A percentile compares a stretch with the other conserved stretches of the same genome.
phyloP scores from a whole-genome alignment of 1,140 invertebrate genomes.

The Parapsyche elsis region DNA sequence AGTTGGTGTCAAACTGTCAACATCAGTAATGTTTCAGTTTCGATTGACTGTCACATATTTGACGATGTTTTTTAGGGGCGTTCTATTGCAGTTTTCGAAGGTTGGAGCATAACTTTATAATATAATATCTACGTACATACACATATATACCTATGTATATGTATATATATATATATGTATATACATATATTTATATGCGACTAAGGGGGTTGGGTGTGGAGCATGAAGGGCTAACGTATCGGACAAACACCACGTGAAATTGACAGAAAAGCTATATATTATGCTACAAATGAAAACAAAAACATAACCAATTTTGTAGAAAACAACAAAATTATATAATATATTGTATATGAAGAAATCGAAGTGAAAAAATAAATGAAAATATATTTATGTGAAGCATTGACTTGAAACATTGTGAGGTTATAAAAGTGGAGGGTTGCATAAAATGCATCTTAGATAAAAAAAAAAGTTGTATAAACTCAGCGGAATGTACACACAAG shows the following conservation, averaged over 20 bases:
- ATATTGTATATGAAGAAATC: too few species aligned
- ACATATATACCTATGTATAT: neutral
- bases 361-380: too few species aligned
- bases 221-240: neutral
- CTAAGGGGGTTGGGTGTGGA: neutral
- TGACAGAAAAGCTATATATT: neutral
- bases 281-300: too few species aligned
- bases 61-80: neutral
- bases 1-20: constrained; percentile 8
- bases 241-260: constrained; percentile 9
- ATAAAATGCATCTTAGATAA: too few species aligned
- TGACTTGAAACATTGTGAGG: too few species aligned
- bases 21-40: constrained; percentile 1
- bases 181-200: neutral
- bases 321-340: too few species aligned
- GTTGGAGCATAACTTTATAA: neutral
- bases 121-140: neutral
- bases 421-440: too few species aligned
- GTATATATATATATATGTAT: neutral
- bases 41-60: constrained; percentile 13
- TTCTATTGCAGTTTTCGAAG: neutral
- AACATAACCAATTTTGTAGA: too few species aligned
- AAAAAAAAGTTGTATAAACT: too few species aligned
- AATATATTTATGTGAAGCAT: too few species aligned
- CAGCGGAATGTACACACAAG: too few species aligned